phyloP scores from a whole-genome alignment of 2,888 invertebrate species.

The Autographa pulchrina region DNA sequence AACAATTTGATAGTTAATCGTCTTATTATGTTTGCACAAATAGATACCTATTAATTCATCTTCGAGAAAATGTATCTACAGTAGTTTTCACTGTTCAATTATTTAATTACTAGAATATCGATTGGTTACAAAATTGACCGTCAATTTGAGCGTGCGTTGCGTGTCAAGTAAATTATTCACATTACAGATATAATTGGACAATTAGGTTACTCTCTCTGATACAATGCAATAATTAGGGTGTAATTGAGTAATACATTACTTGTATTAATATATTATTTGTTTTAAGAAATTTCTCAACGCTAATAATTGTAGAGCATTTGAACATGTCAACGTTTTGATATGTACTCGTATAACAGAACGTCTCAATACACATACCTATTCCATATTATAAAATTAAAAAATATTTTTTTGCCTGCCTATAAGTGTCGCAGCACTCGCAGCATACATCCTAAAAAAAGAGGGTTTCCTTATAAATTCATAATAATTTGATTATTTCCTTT shows the following conservation, averaged over 20 bases:
- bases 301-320: slow-evolving; percentile 28
- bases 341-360: background rate
- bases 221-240: slow-evolving; percentile 49
- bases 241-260: slow-evolving; percentile 48
- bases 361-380: background rate
- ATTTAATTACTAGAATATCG: slow-evolving; percentile 14
- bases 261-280: slow-evolving; percentile 19
- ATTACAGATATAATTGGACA: slow-evolving; percentile 50
- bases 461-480: background rate
- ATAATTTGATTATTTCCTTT: too few relatives aligned
- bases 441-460: too few relatives aligned
- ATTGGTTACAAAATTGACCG: slow-evolving; percentile 21
- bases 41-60: background rate
- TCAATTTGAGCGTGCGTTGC: slow-evolving; percentile 30
- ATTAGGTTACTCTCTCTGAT: slow-evolving; percentile 58
- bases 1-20: background rate
- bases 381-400: background rate
- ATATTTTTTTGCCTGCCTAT: too few relatives aligned
- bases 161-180: slow-evolving; percentile 27
- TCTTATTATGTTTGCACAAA: background rate
- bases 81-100: slow-evolving; percentile 4
- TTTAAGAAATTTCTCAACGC: slow-evolving; percentile 28
- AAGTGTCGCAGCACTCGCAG: too few relatives aligned
- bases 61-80: slow-evolving; percentile 13
- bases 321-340: slow-evolving; percentile 18